Percentiles rank a stretch among this genome's conserved stretches.
phyloP scores from a whole-genome alignment of 2,888 invertebrate genomes.

The Eristalis arbustorum region DNA sequence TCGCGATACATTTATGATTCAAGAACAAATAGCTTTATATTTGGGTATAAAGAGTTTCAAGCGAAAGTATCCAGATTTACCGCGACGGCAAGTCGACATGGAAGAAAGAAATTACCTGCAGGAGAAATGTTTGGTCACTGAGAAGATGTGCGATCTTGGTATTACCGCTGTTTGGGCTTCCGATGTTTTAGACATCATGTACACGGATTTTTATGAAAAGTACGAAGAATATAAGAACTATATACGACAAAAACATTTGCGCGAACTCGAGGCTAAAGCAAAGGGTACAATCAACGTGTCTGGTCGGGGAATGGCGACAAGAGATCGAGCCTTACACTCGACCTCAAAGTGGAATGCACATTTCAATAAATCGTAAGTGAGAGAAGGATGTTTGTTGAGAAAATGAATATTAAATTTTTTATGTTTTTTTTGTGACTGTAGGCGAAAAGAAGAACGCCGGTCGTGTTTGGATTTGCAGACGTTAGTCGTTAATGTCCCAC shows the following conservation, averaged over 20 bases:
- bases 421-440: slow-evolving; percentile 28
- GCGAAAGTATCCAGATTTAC: slow-evolving; percentile 94
- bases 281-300: slow-evolving; percentile 81
- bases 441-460: slow-evolving; percentile 86
- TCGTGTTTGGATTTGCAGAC: slow-evolving; percentile 96
- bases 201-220: slow-evolving; percentile 95
- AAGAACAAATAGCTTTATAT: slow-evolving; percentile 97
- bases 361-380: slow-evolving; percentile 85
- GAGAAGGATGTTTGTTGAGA: not conserved
- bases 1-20: slow-evolving; percentile 93
- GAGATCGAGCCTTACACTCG: slow-evolving; percentile 90
- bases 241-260: slow-evolving; percentile 83
- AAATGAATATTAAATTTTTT: no score
- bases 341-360: slow-evolving; percentile 94
- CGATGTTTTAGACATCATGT: slow-evolving; percentile 97
- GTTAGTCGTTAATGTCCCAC: slow-evolving; percentile 90
- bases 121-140: slow-evolving; percentile 90
- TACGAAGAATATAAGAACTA: slow-evolving; percentile 92
- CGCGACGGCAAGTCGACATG: slow-evolving; percentile 91
- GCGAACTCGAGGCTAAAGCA: slow-evolving; percentile 85
- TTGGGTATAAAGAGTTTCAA: slow-evolving; percentile 98
- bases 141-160: slow-evolving; percentile 95
- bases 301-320: slow-evolving; percentile 82
- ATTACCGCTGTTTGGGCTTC: slow-evolving; percentile 94
- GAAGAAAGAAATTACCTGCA: slow-evolving; percentile 94